Evolutionary conservation across 2,113 vertebrate species (phyloP).

Genomic region (Circaetus cinerascens): DNA sequence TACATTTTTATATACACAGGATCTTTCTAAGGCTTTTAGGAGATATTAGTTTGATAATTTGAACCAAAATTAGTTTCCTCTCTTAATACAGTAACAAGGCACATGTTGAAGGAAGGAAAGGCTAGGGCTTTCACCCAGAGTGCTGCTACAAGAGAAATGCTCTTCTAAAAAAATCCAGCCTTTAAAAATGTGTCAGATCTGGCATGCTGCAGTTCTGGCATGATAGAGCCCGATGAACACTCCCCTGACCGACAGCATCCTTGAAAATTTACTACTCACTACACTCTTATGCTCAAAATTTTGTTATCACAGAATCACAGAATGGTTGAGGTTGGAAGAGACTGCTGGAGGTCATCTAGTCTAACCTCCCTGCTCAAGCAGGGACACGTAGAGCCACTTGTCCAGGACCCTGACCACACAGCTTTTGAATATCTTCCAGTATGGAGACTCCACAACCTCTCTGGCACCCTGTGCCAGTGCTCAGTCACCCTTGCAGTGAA

Average conservation of each 20-base stretch:
- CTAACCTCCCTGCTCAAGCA: not conserved
- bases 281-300: not conserved
- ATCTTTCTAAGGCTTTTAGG: not conserved
- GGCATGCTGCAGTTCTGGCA: not conserved
- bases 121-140: not conserved
- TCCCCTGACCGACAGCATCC: not conserved
- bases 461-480: not conserved
- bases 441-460: not conserved
- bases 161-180: not conserved
- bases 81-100: not conserved
- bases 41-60: not conserved
- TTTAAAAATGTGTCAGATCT: not conserved
- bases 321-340: not conserved
- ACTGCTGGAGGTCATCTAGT: not conserved
- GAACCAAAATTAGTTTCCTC: not conserved
- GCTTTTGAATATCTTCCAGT: not conserved
- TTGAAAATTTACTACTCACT: not conserved
- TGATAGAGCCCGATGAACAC: not conserved
- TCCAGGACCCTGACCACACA: not conserved
- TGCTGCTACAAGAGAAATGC: not conserved
- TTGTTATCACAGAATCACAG: not conserved
- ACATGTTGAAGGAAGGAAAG: not conserved
- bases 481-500: not conserved
- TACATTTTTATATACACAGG: not conserved
- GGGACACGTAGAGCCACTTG: rapidly evolving